Evolutionary conservation across 1,140 invertebrate species (phyloP), one percentile per base, ranked within the genome.

Genomic region (Rhopalosiphum maidis): DNA sequence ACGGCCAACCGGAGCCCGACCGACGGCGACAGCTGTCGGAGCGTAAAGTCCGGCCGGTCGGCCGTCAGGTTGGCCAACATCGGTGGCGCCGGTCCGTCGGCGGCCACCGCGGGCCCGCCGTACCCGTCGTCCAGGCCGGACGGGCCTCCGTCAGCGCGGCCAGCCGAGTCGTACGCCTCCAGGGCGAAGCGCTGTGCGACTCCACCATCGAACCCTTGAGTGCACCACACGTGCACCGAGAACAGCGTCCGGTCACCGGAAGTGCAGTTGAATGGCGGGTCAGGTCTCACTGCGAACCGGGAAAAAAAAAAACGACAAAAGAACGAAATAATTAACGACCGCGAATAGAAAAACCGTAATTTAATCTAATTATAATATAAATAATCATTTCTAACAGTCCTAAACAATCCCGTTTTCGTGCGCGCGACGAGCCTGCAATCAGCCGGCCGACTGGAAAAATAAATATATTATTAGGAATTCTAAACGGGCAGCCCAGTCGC

Each of bases 191-290:
- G 96, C 94, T 97, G 97, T 0, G 96, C 96, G 94, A 97, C 96
- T 35, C 97, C 97, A 25, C 97, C 97, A 95, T 98, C 97, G 94
- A 98, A 98, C 41, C 97, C 97, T 95, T 97, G 97, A 54, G 96
- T 95, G 95, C 97, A 98, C 94, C 97, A 97, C 18, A 98, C 96
- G 94, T 97, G 96, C 91, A 98, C 95, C 15, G 97, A 97, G 91
- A 97, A 96, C n/a, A 97, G 97, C 25, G 97, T 98, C 95, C 97
- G 97, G 95, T 98, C 98, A 90, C 97, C 96, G 91, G 97, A 95
- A 9, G 97, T 97, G 95, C 97, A 98, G 95, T 98, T 98, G 94
- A 96, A 96, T 22, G 97, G 97, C 7, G 97, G 96, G 95, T 98
- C 97, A 23, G 97, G 97, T 94, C 97, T 97, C 54, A 96, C 96